Evolutionary conservation across 2,888 invertebrate species (phyloP).

Genomic region (Megastigmus dorsalis): DNA sequence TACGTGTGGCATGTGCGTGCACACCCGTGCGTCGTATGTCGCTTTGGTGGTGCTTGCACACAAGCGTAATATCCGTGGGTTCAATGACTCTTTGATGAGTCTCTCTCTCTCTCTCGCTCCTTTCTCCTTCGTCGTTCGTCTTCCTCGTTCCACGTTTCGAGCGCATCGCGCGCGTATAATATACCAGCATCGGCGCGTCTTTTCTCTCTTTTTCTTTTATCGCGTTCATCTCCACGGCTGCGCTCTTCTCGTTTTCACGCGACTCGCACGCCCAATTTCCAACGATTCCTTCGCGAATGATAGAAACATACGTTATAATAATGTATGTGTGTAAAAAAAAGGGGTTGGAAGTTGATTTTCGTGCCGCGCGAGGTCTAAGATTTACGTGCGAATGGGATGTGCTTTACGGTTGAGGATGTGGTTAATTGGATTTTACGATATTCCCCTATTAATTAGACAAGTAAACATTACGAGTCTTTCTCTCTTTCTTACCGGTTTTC

Average conservation of each 20-base stretch:
- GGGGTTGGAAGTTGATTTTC: background rate
- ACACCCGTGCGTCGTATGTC: background rate
- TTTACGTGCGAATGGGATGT: background rate
- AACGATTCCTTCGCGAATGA: no score
- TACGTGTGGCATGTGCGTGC: background rate
- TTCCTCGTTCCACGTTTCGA: conserved; percentile 35
- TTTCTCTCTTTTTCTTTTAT: background rate
- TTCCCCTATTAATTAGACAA: conserved; percentile 1
- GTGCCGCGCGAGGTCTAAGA: background rate
- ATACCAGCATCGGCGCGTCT: background rate
- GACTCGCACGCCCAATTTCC: background rate
- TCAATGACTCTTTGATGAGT: conserved; percentile 38
- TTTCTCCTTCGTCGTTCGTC: background rate
- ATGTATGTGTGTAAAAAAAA: no score
- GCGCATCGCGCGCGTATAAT: background rate
- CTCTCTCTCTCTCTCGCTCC: conserved; percentile 29
- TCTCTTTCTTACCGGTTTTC: background rate
- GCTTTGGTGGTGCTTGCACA: conserved; percentile 21
- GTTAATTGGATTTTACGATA: conserved; percentile 1
- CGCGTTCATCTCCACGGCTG: background rate
- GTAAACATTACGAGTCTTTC: background rate
- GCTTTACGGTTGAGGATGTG: conserved; percentile 5
- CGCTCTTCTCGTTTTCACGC: background rate
- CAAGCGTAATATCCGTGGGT: conserved; percentile 31
- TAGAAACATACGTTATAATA: no score